Evolutionary conservation across 2,113 vertebrate species (phyloP).

Genomic region (Odontophorus gujanensis): DNA sequence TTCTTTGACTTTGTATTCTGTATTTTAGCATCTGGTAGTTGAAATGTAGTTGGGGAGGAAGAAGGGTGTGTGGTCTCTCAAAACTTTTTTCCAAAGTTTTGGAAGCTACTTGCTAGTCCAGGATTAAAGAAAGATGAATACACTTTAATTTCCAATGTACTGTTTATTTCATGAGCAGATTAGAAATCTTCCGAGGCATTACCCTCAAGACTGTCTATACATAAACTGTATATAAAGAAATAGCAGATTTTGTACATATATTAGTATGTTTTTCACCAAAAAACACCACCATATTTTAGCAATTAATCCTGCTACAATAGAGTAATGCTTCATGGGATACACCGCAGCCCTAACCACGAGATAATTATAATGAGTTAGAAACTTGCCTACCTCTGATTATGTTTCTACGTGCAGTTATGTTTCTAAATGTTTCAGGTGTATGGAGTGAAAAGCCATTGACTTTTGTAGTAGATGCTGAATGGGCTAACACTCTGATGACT

Average conservation of each 20-base stretch:
- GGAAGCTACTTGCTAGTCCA: not conserved
- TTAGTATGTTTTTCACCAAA: not conserved
- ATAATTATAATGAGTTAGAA: not conserved
- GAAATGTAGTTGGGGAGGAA: not conserved
- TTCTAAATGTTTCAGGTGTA: conserved; percentile 8
- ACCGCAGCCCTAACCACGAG: not conserved
- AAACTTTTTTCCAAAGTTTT: not conserved
- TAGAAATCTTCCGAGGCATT: not conserved
- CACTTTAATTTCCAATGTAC: not conserved
- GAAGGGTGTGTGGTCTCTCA: not conserved
- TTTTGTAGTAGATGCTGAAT: not conserved
- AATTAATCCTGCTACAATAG: not conserved
- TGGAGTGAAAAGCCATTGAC: not conserved
- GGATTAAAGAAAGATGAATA: not conserved
- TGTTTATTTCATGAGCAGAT: conserved; percentile 20
- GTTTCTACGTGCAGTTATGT: not conserved
- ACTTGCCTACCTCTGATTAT: not conserved
- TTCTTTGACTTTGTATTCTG: not conserved
- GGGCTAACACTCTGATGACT: not conserved
- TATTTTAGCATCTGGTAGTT: not conserved
- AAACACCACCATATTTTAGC: not conserved
- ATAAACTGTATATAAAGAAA: not conserved
- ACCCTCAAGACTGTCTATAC: not conserved
- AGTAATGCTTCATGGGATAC: not conserved
- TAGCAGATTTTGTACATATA: not conserved